Evolutionary conservation across 2,797 vertebrate genomes (phyloP).

Genomic region (Trichosurus vulpecula): DNA sequence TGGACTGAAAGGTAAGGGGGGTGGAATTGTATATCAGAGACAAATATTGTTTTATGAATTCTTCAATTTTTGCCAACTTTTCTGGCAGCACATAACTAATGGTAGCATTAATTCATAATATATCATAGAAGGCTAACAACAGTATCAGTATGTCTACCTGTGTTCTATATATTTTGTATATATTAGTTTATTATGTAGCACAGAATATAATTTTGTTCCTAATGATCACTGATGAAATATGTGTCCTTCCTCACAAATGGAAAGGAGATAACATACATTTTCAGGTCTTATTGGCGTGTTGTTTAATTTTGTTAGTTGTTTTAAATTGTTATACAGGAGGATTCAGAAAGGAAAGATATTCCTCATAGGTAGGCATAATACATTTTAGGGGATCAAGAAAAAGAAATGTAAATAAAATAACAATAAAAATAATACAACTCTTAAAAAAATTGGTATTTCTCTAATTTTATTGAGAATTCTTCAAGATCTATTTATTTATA

Average conservation of each 20-base stretch:
- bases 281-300: too few species aligned
- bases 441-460: not conserved
- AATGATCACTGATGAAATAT: not conserved
- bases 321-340: not conserved
- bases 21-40: slow-evolving; percentile 10
- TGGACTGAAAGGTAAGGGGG: not conserved
- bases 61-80: not conserved
- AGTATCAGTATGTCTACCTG: not conserved
- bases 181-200: not conserved
- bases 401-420: not conserved
- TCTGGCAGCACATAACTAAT: not conserved
- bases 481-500: too few species aligned
- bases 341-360: not conserved
- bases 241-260: not conserved
- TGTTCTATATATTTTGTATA: not conserved
- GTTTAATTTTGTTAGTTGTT: not conserved
- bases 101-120: not conserved
- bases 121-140: not conserved
- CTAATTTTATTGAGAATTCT: not conserved
- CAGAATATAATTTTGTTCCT: not conserved
- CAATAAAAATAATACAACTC: not conserved
- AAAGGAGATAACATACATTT: not conserved
- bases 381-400: not conserved
- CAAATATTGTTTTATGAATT: not conserved
- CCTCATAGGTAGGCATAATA: not conserved